Conservation (phyloP, 30 jellyfish, hydroid and myxozoan genomes). For the Cassiopea xamachana region DNA sequence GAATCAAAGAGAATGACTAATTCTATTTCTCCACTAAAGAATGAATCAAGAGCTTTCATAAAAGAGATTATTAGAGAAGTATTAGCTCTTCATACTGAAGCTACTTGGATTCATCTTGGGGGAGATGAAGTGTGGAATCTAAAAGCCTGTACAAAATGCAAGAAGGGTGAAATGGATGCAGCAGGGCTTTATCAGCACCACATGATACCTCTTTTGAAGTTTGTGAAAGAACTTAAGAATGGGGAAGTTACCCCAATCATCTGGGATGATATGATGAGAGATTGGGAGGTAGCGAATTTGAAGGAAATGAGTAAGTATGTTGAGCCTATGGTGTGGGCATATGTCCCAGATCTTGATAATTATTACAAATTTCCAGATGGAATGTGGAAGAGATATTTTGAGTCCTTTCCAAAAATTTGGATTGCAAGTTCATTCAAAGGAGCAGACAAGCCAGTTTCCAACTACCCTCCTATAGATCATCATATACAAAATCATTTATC, state of each 20-base stretch:
- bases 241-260: conserved; percentile 76
- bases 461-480: conserved; percentile 77
- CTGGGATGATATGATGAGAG: conserved; percentile 98
- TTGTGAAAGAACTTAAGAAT: conserved; percentile 33
- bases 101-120: conserved; percentile 91
- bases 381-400: conserved; percentile 81
- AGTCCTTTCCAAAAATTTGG: conserved; percentile 76
- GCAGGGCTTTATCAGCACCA: conserved; percentile 74
- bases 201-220: conserved; percentile 79
- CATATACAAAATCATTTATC: conserved; percentile 79
- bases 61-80: conserved; percentile 69
- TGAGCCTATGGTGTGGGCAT: conserved; percentile 93
- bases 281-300: conserved; percentile 67
- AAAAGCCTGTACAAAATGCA: conserved; percentile 81
- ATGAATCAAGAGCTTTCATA: conserved; percentile 50
- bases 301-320: conserved; percentile 67
- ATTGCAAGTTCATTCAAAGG: conserved; percentile 96
- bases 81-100: conserved; percentile 71
- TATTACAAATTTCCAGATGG: conserved; percentile 84
- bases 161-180: conserved; percentile 42
- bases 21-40: conserved; percentile 82
- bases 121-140: conserved; percentile 98
- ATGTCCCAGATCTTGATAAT: conserved; percentile 71
- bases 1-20: conserved; percentile 69
- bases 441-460: conserved; percentile 78